phyloP scores from a whole-genome alignment of 2,113 vertebrate genomes.

The Symphodus melops region DNA sequence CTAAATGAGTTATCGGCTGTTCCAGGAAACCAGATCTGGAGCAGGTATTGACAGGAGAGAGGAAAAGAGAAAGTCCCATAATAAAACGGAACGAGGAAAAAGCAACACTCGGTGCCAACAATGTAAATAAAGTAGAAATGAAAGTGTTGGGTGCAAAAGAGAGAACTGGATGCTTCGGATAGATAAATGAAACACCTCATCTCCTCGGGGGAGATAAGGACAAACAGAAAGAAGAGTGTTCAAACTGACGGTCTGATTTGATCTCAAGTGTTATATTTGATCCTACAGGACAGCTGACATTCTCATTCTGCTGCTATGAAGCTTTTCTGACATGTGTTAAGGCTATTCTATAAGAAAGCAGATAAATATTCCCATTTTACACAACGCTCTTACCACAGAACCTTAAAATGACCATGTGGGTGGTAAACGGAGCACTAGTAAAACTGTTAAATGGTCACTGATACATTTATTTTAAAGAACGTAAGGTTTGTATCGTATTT shows the following conservation, averaged over 20 bases:
- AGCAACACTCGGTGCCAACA: neutral
- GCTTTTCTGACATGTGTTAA: no score
- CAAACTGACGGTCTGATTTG: neutral
- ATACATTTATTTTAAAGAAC: no score
- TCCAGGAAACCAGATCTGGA: neutral
- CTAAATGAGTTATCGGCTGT: slow-evolving; percentile 18
- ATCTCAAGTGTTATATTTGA: neutral
- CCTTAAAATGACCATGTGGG: no score
- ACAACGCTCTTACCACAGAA: neutral
- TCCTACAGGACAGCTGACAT: neutral
- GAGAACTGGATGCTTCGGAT: neutral
- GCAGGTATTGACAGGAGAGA: no score
- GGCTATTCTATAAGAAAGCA: no score
- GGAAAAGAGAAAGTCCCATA: no score
- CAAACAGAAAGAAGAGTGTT: neutral
- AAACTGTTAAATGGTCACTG: no score
- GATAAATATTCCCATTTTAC: neutral
- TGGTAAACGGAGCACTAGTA: no score
- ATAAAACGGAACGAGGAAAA: neutral
- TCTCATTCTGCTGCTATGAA: no score
- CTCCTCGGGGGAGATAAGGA: neutral
- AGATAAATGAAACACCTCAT: neutral
- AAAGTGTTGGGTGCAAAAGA: neutral
- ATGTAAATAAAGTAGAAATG: neutral
- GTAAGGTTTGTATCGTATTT: no score